Evolutionary conservation across 2,113 vertebrate species (phyloP).

Genomic region (human (Homo sapiens)): DNA sequence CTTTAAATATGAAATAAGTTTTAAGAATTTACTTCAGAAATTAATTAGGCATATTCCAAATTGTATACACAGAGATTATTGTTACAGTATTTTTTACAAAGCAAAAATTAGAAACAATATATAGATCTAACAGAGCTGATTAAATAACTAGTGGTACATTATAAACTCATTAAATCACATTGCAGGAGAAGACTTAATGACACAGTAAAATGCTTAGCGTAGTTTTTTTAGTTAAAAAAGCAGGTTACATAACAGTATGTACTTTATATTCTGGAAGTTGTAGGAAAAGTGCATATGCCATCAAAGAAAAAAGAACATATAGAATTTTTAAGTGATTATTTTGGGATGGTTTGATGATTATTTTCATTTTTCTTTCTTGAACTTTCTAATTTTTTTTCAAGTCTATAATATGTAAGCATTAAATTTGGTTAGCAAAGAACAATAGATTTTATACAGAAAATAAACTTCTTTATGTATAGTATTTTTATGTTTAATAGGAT

Average conservation of each 20-base stretch:
- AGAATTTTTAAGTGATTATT: background rate
- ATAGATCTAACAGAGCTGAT: background rate
- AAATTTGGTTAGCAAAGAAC: background rate
- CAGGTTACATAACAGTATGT: background rate
- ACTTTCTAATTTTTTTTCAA: background rate
- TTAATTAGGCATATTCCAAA: background rate
- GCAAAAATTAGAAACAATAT: background rate
- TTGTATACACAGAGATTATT: background rate
- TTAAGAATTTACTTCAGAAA: background rate
- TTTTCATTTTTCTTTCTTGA: background rate
- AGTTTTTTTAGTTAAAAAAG: background rate
- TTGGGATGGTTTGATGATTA: background rate
- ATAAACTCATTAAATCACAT: background rate
- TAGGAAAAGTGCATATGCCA: background rate
- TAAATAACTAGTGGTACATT: background rate
- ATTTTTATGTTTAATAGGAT: background rate
- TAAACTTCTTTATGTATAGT: background rate
- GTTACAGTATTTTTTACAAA: background rate
- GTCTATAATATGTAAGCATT: background rate
- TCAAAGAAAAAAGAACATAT: background rate
- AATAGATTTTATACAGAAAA: background rate
- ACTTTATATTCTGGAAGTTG: background rate
- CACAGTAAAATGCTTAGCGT: background rate
- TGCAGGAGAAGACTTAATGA: background rate
- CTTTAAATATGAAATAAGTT: background rate